phyloP scores from a whole-genome alignment of 2,797 vertebrate genomes.

The Typhlichthys eigenmanni region DNA sequence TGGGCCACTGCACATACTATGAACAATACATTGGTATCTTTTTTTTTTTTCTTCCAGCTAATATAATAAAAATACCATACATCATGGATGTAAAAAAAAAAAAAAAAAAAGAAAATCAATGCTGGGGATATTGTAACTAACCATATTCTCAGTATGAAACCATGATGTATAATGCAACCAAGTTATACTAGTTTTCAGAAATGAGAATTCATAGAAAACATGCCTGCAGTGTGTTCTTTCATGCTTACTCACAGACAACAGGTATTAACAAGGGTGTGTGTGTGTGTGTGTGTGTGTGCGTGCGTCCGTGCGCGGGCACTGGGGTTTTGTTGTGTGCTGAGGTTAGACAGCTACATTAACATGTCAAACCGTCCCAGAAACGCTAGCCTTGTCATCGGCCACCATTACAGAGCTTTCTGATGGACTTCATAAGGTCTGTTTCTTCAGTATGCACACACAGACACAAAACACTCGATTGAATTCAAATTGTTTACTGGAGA shows the following conservation, averaged over 20 bases:
- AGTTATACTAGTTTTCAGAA: slow-evolving; percentile 38
- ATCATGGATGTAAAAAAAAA: slow-evolving; percentile 1
- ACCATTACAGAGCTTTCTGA: slow-evolving; percentile 51
- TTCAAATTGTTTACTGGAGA: slow-evolving; percentile 48
- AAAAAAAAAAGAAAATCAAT: slow-evolving; percentile 15
- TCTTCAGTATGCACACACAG: slow-evolving; percentile 10
- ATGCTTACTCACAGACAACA: slow-evolving; percentile 48
- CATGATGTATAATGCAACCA: slow-evolving; percentile 44
- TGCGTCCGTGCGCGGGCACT: not conserved
- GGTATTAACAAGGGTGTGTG: slow-evolving; percentile 19
- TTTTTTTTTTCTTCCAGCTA: slow-evolving; percentile 8
- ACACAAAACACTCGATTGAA: slow-evolving; percentile 30
- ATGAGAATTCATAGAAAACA: slow-evolving; percentile 61
- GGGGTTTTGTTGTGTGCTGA: slow-evolving; percentile 37
- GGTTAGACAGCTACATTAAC: slow-evolving; percentile 37
- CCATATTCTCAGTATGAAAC: slow-evolving; percentile 66
- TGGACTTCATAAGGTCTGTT: slow-evolving; percentile 64
- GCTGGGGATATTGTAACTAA: slow-evolving; percentile 17
- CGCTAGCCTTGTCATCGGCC: slow-evolving; percentile 60
- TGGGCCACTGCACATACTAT: not conserved
- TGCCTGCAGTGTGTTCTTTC: not conserved
- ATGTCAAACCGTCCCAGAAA: slow-evolving; percentile 38
- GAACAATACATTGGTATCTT: not conserved
- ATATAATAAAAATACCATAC: slow-evolving; percentile 14
- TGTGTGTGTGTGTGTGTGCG: slow-evolving; percentile 1